Base-by-base conservation (phyloP, 2,888 invertebrate species). In the Merodon equestris region DNA sequence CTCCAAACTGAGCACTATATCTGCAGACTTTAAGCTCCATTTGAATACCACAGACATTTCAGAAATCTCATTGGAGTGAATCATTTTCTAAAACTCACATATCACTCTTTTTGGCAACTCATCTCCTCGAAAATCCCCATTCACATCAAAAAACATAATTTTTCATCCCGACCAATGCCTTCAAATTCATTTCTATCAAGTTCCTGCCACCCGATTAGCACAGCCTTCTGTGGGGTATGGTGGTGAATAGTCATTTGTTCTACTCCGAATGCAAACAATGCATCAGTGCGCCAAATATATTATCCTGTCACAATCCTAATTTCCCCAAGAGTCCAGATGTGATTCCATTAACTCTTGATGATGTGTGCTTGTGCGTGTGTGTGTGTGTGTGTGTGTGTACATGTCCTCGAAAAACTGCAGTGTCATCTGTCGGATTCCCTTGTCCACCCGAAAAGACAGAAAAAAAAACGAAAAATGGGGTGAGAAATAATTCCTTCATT, bases 231-330 rank as follows among this genome's bases (percentile, higher is more conserved):
- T 19, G 45, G 34, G 50, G 19, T 13, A 47, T n/a, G n/a, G n/a
- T n/a, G n/a, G n/a, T n/a, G n/a, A n/a, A n/a, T n/a, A n/a, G n/a
- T 44, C 58, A 77, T 72, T 67, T 61, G 42, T 72, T 67, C 17
- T 47, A 72, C 40, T 67, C 72, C 54, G 18, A 47, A 47, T 9
- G 56, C 27, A 66, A 60, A 70, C 54, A 79, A 40, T 45, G 61
- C 38, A 58, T 64, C 48, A 50, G 18, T 50, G 19, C 40, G 53
- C 38, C 45, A 68, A 73, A 79, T 74, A 68, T 77, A 74, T 77
- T 74, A 79, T 60, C 63, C 68, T 74, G 71, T 74, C 79, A 74
- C 74, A 70, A 58, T 64, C 54, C 56, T 70, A 70, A 74, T 74
- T 70, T 74, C 54, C 64, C 45, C 54, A 58, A 53, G 17, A 79